Evolutionary conservation across 2,113 vertebrate genomes (phyloP).

Genomic region (Rutilus rutilus): DNA sequence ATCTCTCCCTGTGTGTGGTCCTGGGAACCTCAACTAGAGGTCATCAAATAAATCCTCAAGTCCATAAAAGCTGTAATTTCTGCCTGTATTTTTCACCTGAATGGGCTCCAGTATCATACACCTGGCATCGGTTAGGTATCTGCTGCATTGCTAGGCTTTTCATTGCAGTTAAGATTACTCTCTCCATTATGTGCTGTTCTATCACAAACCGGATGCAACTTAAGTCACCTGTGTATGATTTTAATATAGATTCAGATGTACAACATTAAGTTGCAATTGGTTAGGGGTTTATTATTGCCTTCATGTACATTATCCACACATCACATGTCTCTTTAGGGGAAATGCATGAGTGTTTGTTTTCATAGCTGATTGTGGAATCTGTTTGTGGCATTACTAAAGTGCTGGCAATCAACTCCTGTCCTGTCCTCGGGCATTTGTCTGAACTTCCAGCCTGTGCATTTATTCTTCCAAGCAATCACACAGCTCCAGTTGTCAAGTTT

Average conservation of each 20-base stretch:
- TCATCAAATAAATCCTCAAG: slow-evolving; percentile 21
- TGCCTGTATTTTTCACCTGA: slow-evolving; percentile 24
- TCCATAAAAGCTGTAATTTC: slow-evolving; percentile 27
- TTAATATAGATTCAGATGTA: neutral
- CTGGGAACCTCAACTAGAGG: neutral
- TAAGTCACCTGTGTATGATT: neutral
- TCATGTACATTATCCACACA: neutral
- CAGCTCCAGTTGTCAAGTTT: neutral
- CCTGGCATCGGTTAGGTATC: slow-evolving; percentile 48
- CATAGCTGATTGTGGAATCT: slow-evolving; percentile 15
- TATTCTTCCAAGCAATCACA: neutral
- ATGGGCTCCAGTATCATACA: slow-evolving; percentile 21
- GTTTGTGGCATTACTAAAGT: slow-evolving; percentile 1
- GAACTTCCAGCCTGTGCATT: neutral
- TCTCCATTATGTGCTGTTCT: neutral
- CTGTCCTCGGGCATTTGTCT: neutral
- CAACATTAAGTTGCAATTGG: neutral
- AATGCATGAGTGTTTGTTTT: neutral
- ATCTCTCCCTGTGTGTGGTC: slow-evolving; percentile 28
- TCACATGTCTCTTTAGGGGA: neutral
- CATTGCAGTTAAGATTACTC: slow-evolving; percentile 20
- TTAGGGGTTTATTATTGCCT: neutral
- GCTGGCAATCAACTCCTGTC: neutral
- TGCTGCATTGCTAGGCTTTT: slow-evolving; percentile 9
- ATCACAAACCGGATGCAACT: neutral